Evolutionary conservation across 2,113 vertebrate species (phyloP).

Genomic region (Chionomys nivalis): DNA sequence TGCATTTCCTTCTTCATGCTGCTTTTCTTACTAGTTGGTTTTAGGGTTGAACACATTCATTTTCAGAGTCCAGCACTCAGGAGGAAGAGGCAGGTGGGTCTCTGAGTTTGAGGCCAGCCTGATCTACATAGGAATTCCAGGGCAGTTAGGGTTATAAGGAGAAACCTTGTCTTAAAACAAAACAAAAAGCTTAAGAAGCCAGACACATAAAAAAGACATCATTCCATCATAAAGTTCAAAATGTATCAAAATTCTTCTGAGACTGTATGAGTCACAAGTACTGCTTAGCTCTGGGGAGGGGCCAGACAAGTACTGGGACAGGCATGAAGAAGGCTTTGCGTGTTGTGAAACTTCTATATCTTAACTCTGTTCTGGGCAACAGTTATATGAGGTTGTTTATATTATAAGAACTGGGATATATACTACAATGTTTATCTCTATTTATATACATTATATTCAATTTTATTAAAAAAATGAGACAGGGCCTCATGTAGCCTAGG

Average conservation of each 20-base stretch:
- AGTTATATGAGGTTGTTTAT: too few species aligned
- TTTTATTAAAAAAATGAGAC: background rate
- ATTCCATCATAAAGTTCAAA: constrained; percentile 9
- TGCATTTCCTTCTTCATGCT: too few species aligned
- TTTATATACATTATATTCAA: background rate
- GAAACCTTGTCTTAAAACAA: background rate
- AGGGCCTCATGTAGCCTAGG: background rate
- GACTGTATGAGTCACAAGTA: background rate
- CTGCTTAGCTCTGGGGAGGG: background rate
- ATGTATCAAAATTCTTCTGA: constrained; percentile 18
- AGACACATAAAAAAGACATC: background rate
- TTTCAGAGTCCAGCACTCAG: too few species aligned
- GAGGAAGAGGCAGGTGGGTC: too few species aligned
- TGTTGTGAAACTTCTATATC: background rate
- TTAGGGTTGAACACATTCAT: too few species aligned
- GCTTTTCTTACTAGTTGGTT: too few species aligned
- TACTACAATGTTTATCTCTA: background rate
- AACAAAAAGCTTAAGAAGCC: constrained; percentile 21
- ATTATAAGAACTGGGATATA: background rate
- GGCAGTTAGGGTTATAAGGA: too few species aligned
- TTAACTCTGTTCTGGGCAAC: background rate
- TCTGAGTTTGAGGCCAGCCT: too few species aligned
- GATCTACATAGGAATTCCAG: too few species aligned
- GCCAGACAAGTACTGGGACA: background rate
- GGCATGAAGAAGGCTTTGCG: background rate